Base-by-base conservation (phyloP, 2,797 vertebrate species). In the Paguma larvata region DNA sequence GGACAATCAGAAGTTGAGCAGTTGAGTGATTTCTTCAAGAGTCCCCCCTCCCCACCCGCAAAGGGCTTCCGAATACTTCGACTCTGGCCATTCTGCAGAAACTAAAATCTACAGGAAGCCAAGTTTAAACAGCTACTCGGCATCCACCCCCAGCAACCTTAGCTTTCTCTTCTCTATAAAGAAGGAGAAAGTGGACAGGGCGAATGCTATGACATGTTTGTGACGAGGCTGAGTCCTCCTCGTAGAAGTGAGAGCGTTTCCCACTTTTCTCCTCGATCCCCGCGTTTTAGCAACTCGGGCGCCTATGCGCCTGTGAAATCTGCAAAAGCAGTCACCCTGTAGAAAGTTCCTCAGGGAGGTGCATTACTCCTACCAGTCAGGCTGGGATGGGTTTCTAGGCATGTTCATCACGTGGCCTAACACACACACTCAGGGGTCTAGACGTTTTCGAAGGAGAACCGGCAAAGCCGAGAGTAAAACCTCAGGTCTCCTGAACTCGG, bases 291-390 rank as follows among this genome's bases (percentile, higher is more conserved):
- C 38, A 34, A 18, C 23, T 68, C 38, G 14, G 19, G 67, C 8
- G 16, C 59, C 25, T 38, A 3, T 38, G 38, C 38, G 38, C n/a
- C 14, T 0, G 0, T 0, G 0, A 62, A 46, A 51, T 80, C 6
- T 14, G 32, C 80, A 38, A 8, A 85, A 25, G 51, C 56, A 38
- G 44, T 34, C 13, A 56, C 27, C 68, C 46, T 7, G 38, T 44
- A 41, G 19, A 48, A 27, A 51, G 79, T 21, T n/a, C 68, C 48
- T n/a, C 18, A 0, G 10, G 8, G 59, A 34, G 68, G 21, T 25
- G 70, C 65, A 38, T 30, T 23, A n/a, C 46, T 25, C 23, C 65
- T 2, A 65, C 62, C 23, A 3, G 19, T 18, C 0, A 4, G 15
- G 34, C 25, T 32, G 41, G 10, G 79, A 5, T 6, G 14, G 27